A percentile compares a stretch with the other conserved stretches of the same genome.
These are phyloP conservation scores for Lethenteron reissneri DNA, from an alignment of 2,113 vertebrate genomes.

Conservation along the genomic window DNA sequence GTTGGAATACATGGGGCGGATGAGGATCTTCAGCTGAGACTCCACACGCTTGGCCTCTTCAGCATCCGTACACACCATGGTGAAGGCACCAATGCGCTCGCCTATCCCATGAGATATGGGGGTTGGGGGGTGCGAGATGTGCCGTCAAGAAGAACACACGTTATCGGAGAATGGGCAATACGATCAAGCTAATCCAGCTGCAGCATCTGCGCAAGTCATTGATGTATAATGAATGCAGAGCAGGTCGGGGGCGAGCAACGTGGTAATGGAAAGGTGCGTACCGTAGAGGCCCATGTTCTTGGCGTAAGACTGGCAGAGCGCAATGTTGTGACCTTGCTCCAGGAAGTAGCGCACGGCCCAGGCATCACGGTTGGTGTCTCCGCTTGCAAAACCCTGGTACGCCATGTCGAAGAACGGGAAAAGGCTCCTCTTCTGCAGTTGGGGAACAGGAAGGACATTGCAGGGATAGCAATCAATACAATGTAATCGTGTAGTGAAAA, in stretches of 20 bases:
- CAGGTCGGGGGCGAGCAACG: too few species aligned
- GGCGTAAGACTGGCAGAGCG: slow-evolving; percentile 74
- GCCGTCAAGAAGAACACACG: too few species aligned
- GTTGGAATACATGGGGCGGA: slow-evolving; percentile 93
- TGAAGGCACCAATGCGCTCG: slow-evolving; percentile 84
- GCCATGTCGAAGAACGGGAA: slow-evolving; percentile 94
- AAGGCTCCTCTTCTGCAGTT: slow-evolving; percentile 58
- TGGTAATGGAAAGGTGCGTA: slow-evolving; percentile 22
- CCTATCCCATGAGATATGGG: slow-evolving; percentile 23
- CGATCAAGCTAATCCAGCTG: too few species aligned
- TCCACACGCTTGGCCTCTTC: slow-evolving; percentile 84
- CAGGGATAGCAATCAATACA: neutral
- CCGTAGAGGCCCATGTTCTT: slow-evolving; percentile 98
- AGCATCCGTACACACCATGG: slow-evolving; percentile 46
- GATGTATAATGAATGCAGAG: too few species aligned
- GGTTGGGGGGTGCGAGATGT: too few species aligned
- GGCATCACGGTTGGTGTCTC: slow-evolving; percentile 66
- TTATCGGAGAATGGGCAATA: too few species aligned
- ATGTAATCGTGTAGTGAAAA: neutral
- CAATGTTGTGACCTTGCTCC: slow-evolving; percentile 59
- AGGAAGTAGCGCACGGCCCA: slow-evolving; percentile 92
- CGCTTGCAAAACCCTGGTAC: slow-evolving; percentile 93
- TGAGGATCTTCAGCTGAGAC: slow-evolving; percentile 88
- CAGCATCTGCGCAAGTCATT: too few species aligned
- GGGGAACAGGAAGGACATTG: slow-evolving; percentile 4